Evolutionary conservation across 2,113 vertebrate species (phyloP), one percentile per base, ranked within the genome.

Genomic region (Solea solea): DNA sequence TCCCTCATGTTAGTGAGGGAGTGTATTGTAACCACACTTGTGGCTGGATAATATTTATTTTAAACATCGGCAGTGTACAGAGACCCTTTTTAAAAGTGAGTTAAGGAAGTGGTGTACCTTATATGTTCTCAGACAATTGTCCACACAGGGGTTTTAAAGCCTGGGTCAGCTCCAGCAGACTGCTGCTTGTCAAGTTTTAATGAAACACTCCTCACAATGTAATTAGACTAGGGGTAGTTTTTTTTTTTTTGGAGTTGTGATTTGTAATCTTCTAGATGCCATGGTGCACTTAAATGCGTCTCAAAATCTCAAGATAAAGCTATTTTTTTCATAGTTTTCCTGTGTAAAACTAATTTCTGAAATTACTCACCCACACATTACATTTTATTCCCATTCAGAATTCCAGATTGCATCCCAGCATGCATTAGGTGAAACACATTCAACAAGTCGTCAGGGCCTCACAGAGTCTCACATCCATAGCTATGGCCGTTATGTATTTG

Each of bases 141-240:
- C 75, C 55, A 66, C 61, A 5, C 16, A 21, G 65, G 56, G 65
- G 8, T 27, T 66, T 52, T 65, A 39, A 74, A 61, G 40, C 60
- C 39, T 12, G 15, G 12, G 28, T 66, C 55, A 15, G 62, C 57
- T 60, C 11, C 46, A 14, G 45, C 67, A 69, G 42, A 64, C 51
- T 12, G 1, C 50, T 40, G 45, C 72, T n/a, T 71, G 2, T 64
- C 53, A 58, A 57, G 34, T 70, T 74, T 77, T 64, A 61, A 73
- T 68, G 60, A 81, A 72, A 69, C 44, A 44, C 51, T 65, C 58
- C 52, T 75, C 51, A 49, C 59, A 60, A 67, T 78, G 56, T 74
- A 74, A 69, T 81, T 69, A 76, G 39, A 15, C 46, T 55, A 49
- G 39, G 78, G 49, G 54, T 80, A 7, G 45, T 70, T 55, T 34